A percentile compares a stretch with the other conserved stretches of the same genome.
Conservation (phyloP, 2,113 vertebrate genomes). For the Bagarius yarrelli region DNA sequence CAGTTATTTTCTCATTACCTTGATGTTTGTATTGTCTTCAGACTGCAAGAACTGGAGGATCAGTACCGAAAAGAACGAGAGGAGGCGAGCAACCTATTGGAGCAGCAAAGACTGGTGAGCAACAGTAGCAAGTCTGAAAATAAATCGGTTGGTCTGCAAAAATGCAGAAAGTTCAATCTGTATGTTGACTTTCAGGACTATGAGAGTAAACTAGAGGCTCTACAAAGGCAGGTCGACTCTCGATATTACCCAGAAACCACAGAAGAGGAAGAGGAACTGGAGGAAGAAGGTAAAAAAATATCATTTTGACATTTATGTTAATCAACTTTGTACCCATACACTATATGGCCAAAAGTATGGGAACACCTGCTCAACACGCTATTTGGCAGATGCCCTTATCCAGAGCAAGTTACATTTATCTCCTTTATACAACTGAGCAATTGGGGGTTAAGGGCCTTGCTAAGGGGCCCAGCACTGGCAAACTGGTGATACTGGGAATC, state of each 20-base stretch:
- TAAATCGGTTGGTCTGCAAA: neutral
- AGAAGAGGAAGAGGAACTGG: conserved; percentile 93
- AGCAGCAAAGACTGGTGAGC: conserved; percentile 93
- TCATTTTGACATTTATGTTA: neutral
- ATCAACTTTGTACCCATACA: too few species aligned
- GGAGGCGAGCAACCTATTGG: conserved; percentile 93
- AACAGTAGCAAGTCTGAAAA: neutral
- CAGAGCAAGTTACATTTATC: too few species aligned
- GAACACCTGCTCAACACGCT: too few species aligned
- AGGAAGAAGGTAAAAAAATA: conserved; percentile 85
- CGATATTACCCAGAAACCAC: conserved; percentile 85
- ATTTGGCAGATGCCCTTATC: too few species aligned
- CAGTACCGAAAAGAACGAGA: conserved; percentile 93
- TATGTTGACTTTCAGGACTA: conserved; percentile 78
- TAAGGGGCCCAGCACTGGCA: too few species aligned
- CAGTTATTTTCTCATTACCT: neutral
- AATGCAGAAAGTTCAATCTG: neutral
- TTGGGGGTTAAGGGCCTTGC: too few species aligned
- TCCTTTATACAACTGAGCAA: too few species aligned
- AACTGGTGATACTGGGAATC: too few species aligned
- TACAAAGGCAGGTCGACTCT: conserved; percentile 93
- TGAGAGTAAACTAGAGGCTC: conserved; percentile 93
- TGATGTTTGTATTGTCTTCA: conserved; percentile 53
- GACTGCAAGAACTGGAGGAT: conserved; percentile 95
- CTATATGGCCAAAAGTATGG: too few species aligned